Base-by-base conservation (phyloP, 2,888 invertebrate genomes). In the Sesamia inferens region DNA sequence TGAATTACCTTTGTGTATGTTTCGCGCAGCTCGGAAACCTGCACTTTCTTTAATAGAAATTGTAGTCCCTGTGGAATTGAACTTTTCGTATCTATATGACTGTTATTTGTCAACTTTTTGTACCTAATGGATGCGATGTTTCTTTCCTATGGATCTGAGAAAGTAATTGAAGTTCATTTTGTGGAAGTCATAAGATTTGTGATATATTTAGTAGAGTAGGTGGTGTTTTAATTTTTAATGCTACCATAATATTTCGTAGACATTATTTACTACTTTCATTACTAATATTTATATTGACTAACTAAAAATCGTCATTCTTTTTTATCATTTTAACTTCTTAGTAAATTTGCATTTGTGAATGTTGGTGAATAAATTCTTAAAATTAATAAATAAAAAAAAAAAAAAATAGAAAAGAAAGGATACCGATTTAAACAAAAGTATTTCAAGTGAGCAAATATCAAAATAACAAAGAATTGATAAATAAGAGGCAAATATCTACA, bases 11-110 rank as follows among this genome's bases (percentile, higher is more conserved):
- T 55, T 78, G 85, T 84, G 84, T 86, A 90, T 89, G 87, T 90
- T 89, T 87, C 76, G 86, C 84, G 86, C 87, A 84, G 79, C 78
- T 82, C 79, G 76, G 85, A 88, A 87, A 87, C 76, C 84, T 89
- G 89, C 89, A 90, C 85, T 90, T 92, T 91, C 88, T 90, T 90
- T 90, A 87, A 89, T 90, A 90, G 88, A 91, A 91, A 90, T 91
- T 90, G 87, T 87, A 86, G 83, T 89, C 86, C 72, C 76, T 48
- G 72, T 61, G 83, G 86, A 83, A 81, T 83, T 62, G 80, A 86
- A 86, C 81, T 86, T 86, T 86, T 84, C 74, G 79, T 79, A 82
- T 82, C 78, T 81, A 71, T 79, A 85, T 83, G 83, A 76, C 82
- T 78, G 81, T 78, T 85, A 87, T 87, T 87, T 86, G 78, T 85